These are phyloP conservation scores for Rhagonycha fulva DNA, from an alignment of 2,888 invertebrate species.

Conservation along the genomic window DNA sequence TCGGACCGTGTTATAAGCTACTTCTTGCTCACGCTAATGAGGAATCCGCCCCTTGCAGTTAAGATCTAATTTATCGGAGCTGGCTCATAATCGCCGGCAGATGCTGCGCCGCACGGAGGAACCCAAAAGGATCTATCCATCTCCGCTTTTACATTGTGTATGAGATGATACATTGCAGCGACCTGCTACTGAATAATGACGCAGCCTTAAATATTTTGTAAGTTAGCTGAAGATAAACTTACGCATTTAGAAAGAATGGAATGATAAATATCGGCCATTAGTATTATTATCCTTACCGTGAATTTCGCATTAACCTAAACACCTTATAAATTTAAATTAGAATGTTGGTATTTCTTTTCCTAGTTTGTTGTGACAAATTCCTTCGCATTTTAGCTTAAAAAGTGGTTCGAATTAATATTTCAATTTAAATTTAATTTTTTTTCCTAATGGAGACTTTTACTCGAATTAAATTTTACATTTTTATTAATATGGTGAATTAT, in stretches of 20 bases:
- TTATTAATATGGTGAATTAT: not conserved
- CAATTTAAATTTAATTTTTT: not conserved
- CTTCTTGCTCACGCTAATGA: conserved; percentile 39
- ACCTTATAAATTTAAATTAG: conserved; percentile 20
- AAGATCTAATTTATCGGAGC: conserved; percentile 46
- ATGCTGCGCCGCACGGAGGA: conserved; percentile 32
- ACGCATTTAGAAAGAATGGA: conserved; percentile 24
- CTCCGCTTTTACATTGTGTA: conserved; percentile 30
- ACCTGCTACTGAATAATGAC: conserved; percentile 46
- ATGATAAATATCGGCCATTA: conserved; percentile 30
- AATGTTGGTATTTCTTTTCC: conserved; percentile 12
- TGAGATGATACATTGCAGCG: conserved; percentile 44
- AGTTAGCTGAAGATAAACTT: conserved; percentile 41
- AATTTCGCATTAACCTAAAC: conserved; percentile 27
- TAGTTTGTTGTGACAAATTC: conserved; percentile 3
- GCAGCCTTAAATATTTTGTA: conserved; percentile 46
- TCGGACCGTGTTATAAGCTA: conserved; percentile 27
- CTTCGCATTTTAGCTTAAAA: not conserved
- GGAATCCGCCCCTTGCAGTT: conserved; percentile 40
- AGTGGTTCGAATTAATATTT: not conserved
- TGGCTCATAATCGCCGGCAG: conserved; percentile 45
- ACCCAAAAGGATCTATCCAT: conserved; percentile 29
- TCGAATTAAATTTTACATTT: not conserved
- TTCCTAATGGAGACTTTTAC: not conserved
- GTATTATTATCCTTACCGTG: conserved; percentile 24